phyloP scores from a whole-genome alignment of 2,888 invertebrate species.

The Rhagonycha fulva region DNA sequence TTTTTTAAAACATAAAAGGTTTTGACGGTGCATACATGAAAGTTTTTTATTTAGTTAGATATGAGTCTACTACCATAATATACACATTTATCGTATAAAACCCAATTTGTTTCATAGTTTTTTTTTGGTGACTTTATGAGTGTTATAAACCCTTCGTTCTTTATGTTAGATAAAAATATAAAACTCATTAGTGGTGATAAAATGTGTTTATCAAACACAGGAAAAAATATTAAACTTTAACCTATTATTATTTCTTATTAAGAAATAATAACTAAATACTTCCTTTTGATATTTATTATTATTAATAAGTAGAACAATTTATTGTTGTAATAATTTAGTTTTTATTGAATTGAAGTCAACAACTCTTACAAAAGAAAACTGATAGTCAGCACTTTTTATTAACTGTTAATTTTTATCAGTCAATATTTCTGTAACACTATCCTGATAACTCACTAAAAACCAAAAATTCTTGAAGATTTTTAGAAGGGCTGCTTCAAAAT shows the following conservation, averaged over 20 bases:
- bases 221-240: not conserved
- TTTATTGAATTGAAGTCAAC: not conserved
- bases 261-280: not conserved
- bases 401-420: not conserved
- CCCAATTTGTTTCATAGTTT: not conserved
- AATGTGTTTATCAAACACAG: not conserved
- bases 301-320: not conserved
- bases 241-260: not conserved
- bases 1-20: not conserved
- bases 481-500: too few species aligned
- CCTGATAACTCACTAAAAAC: too few species aligned
- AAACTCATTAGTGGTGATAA: not conserved
- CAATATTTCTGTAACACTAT: not conserved
- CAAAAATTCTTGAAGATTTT: too few species aligned
- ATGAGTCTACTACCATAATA: not conserved
- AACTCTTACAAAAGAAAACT: not conserved
- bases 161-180: not conserved
- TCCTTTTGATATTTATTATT: not conserved
- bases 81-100: not conserved
- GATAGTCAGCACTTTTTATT: not conserved
- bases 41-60: not conserved
- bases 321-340: not conserved
- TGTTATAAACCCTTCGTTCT: not conserved
- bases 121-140: not conserved
- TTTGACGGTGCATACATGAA: not conserved